Evolutionary conservation across 2,888 invertebrate species (phyloP), one percentile per base, ranked within the genome.

Genomic region (Trichopoda pennipes): DNA sequence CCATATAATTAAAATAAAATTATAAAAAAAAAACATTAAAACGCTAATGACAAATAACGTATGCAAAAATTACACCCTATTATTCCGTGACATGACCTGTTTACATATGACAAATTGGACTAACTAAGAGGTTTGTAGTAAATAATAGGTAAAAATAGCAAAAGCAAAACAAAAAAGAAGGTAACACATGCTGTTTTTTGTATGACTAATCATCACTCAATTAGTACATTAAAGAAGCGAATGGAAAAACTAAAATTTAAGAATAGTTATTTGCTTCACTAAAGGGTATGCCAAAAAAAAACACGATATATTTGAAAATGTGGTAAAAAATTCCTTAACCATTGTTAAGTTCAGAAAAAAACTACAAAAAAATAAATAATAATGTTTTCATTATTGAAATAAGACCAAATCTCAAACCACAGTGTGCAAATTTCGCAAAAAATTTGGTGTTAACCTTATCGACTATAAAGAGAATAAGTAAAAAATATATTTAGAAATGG

Each of bases 31-130:
- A 42, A 21, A 42, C 23, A 66, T 61, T 60, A 70, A 38, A 38
- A 49, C 2, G n/a, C 12, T 16, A 23, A 66, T 51, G 17, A 76
- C 60, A 44, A 81, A 66, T 51, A 16, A 76, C 60, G 44, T 78
- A 61, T 70, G 32, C 17, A 64, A 56, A 17, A 12, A 38, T 38
- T 49, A 72, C 75, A 56, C 66, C 70, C 53, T 16, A 16, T 51
- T 72, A 70, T 79, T 75, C 72, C 82, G 82, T 79, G 79, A 79
- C 79, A 56, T 64, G 44, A 55, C 42, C 82, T 56, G 60, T 79
- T 72, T 72, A 38, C n/a, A 55, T 70, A 44, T 58, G 47, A 81
- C 60, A 78, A 81, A 78, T 28, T 28, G 28, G 4, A 7, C 28
- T 28, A 28, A 28, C 66, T 51, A 12, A 10, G 14, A 69, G 10